Conservation (phyloP, 2,113 vertebrate genomes). For the Gorsachius goisagi region DNA sequence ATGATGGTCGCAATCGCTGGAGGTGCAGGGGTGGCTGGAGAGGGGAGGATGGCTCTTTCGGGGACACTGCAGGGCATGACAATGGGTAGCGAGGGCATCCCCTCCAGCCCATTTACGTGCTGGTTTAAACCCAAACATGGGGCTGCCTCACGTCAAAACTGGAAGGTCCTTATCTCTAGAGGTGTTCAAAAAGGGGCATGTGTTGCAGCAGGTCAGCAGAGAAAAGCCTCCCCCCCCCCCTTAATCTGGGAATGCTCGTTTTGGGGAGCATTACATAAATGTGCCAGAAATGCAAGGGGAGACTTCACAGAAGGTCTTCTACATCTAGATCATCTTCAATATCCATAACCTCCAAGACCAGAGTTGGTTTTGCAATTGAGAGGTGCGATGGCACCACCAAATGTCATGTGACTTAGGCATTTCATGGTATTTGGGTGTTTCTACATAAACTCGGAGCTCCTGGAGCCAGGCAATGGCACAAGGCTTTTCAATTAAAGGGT, state of each 20-base stretch:
- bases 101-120: neutral
- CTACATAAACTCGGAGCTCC: neutral
- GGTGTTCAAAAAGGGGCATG: neutral
- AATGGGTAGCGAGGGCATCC: fast-evolving
- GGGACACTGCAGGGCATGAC: fast-evolving
- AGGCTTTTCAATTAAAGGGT: neutral
- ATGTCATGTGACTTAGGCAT: neutral
- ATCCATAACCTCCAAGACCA: fast-evolving
- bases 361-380: neutral
- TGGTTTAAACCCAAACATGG: neutral
- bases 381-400: neutral
- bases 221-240: neutral
- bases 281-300: neutral
- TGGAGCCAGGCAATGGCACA: too few relatives aligned
- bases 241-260: fast-evolving
- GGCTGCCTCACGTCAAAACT: fast-evolving
- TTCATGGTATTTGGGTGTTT: neutral
- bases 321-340: fast-evolving
- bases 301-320: neutral
- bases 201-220: neutral
- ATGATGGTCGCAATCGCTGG: fast-evolving
- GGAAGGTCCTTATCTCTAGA: neutral
- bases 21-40: neutral
- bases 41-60: neutral
- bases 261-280: neutral